Conservation (phyloP, 2,797 vertebrate species). For the Lepidocolaptes lacrymiger region DNA sequence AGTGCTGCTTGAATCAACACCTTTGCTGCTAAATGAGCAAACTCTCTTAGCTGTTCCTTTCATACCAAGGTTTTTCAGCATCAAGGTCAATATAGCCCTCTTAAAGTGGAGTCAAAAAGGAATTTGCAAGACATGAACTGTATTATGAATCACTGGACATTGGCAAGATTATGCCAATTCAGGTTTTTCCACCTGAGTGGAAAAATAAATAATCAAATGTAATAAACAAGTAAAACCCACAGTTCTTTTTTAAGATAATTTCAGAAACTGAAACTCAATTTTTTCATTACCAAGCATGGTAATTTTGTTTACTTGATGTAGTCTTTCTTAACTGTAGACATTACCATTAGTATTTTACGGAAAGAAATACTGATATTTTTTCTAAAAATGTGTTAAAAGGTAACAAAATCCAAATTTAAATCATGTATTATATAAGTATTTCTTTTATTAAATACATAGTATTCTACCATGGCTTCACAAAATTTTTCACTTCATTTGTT, state of each 20-base stretch:
- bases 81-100: background rate
- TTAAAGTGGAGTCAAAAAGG: background rate
- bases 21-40: no score
- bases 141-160: background rate
- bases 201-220: background rate
- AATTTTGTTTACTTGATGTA: background rate
- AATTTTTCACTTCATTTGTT: background rate
- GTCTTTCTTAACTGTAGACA: background rate
- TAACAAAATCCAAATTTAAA: background rate
- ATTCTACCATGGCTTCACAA: background rate
- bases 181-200: accelerated
- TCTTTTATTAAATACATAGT: background rate
- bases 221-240: background rate
- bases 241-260: background rate
- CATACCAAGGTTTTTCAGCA: no score
- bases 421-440: background rate
- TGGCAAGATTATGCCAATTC: background rate
- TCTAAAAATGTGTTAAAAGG: background rate
- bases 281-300: background rate
- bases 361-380: background rate
- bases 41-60: no score
- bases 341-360: background rate
- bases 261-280: background rate
- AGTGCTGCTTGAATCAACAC: no score
- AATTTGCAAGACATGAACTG: background rate